Conservation (phyloP, 2,797 vertebrate genomes). For the Myotis daubentonii region DNA sequence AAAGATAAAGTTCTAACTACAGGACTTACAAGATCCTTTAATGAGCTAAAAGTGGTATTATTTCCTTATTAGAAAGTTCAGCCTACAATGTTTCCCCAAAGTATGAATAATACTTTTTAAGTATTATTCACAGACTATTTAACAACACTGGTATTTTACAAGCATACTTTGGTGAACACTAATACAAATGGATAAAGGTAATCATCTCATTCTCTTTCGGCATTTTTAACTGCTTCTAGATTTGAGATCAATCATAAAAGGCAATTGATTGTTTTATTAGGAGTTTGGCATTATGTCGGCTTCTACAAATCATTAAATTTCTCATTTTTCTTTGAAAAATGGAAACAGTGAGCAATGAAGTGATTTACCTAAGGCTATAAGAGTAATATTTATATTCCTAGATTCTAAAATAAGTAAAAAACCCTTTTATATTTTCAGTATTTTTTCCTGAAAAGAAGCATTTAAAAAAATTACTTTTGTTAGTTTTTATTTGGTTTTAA, state of each 20-base stretch:
- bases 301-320: slow-evolving; percentile 10
- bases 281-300: neutral
- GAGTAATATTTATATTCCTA: neutral
- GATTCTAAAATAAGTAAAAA: neutral
- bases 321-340: slow-evolving; percentile 16
- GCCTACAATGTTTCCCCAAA: neutral
- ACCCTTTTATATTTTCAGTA: neutral
- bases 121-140: neutral
- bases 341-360: neutral
- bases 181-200: neutral
- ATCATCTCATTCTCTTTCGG: neutral
- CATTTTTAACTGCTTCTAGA: neutral
- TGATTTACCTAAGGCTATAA: neutral
- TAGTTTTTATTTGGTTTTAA: neutral
- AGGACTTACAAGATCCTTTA: neutral
- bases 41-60: neutral
- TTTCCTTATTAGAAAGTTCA: neutral
- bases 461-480: neutral
- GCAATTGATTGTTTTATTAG: neutral
- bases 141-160: neutral
- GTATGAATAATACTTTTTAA: neutral
- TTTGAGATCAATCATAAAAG: neutral
- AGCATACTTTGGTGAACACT: neutral
- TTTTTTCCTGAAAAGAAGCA: neutral
- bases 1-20: neutral